A percentile compares a stretch with the other conserved stretches of the same genome.
Conservation (phyloP, 2,888 invertebrate genomes). For the Acholoe squamosa region DNA sequence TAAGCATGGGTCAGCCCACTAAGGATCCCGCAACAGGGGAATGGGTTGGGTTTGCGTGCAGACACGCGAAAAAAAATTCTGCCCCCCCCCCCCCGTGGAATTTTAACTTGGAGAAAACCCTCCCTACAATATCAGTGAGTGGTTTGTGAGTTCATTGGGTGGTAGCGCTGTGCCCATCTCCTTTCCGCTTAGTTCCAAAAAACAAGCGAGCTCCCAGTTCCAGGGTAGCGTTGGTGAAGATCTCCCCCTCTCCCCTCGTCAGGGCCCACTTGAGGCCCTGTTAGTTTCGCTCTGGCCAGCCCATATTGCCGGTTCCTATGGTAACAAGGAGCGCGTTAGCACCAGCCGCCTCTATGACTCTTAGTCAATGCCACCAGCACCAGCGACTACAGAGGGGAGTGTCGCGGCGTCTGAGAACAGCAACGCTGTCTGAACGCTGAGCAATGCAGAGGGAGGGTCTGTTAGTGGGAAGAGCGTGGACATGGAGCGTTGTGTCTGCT, state of each 20-base stretch:
- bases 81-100: too few species aligned
- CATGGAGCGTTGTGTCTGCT: constrained; percentile 25
- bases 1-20: too few species aligned
- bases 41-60: too few species aligned
- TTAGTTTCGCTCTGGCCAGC: constrained; percentile 45
- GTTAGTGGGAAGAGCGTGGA: neutral
- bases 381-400: neutral
- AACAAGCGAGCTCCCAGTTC: neutral
- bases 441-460: neutral
- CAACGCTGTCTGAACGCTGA: neutral
- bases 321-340: constrained; percentile 44
- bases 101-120: too few species aligned
- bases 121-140: too few species aligned
- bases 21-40: too few species aligned
- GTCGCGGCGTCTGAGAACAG: neutral
- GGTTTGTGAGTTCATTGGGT: too few species aligned
- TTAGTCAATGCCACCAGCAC: neutral
- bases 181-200: neutral
- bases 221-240: neutral
- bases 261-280: constrained; percentile 27
- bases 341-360: constrained; percentile 24
- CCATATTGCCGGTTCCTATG: constrained; percentile 59
- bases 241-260: neutral
- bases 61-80: too few species aligned
- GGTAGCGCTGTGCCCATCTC: neutral